Base-by-base conservation (phyloP, 2,113 vertebrate species). In the Diglossa brunneiventris region DNA sequence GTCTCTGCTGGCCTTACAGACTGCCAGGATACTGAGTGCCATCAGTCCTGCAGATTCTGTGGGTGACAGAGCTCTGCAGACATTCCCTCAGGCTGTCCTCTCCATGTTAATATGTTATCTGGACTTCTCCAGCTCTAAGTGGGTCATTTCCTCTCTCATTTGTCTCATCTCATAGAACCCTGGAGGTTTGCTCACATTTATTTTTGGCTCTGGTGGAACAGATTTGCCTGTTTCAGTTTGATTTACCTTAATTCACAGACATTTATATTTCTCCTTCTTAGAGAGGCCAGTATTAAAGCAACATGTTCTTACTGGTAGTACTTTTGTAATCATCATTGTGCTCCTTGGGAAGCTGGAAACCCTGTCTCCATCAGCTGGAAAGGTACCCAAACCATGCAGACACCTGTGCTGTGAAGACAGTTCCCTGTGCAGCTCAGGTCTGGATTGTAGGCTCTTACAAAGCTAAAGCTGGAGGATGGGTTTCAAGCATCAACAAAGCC, bases 131-230 rank as follows among this genome's bases (percentile, higher is more conserved):
- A 68, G 69, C 53, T 84, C 44, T 81, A 82, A 83, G 46, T 44
- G 14, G 58, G 89, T 94, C 41, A 76, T 92, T 95, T 95, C 47
- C 64, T 87, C 58, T 78, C 89, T 81, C 56, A 78, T 87, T 92
- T 92, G 28, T 83, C 70, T 91, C 83, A 68, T 91, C 49, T 89
- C 46, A 69, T 26, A 78, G 87, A 72, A 21, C 83, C 28, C 89
- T 76, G 66, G 63, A 87, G 87, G n/a, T 89, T 66, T 87, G 81
- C n/a, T 92, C 31, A 44, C 66, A 76, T 82, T 82, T 92, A 87
- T 91, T 94, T 92, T 95, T 68, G 64, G 64, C 69, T 89, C 52
- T 78, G 27, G 39, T 56, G 41, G 49, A 94, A 49, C 39, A 4
- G 1, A 89, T 92, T 89, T 79, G 58, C 69, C 66, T 62, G 37